phyloP scores from a whole-genome alignment of 2,797 vertebrate genomes.

The Pampus argenteus region DNA sequence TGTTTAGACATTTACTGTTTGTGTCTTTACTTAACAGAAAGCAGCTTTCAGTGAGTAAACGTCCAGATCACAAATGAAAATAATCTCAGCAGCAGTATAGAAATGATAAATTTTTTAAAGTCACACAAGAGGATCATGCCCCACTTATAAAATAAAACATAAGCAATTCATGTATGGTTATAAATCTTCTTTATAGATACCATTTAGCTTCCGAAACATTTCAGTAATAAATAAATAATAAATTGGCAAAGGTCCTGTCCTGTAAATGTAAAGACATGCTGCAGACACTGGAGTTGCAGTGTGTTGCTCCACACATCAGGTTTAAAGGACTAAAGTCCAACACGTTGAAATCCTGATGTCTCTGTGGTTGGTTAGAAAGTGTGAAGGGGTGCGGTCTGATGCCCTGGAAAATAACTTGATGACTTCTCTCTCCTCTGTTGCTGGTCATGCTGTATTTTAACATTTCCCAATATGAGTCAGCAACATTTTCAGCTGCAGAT shows the following conservation, averaged over 20 bases:
- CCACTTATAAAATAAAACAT: not conserved
- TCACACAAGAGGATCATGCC: not conserved
- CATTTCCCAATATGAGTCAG: conserved; percentile 30
- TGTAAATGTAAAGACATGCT: conserved; percentile 2
- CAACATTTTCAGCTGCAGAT: conserved; percentile 20
- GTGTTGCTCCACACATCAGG: conserved; percentile 23
- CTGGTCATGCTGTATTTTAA: conserved; percentile 34
- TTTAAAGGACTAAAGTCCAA: conserved; percentile 28
- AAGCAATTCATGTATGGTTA: not conserved
- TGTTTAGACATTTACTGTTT: conserved; percentile 7
- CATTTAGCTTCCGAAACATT: conserved; percentile 14
- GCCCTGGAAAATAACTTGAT: conserved; percentile 31
- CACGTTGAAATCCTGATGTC: conserved; percentile 24
- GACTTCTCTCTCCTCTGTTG: conserved; percentile 26
- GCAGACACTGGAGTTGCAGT: not conserved
- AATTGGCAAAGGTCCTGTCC: not conserved
- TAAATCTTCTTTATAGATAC: not conserved
- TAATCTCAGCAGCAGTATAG: not conserved
- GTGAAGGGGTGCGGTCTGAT: conserved; percentile 65
- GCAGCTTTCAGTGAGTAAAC: conserved; percentile 12
- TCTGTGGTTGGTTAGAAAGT: conserved; percentile 47
- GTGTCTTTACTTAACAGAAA: not conserved
- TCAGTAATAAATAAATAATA: conserved; percentile 20
- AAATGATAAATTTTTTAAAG: not conserved
- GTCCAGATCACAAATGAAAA: not conserved